Base-by-base conservation (phyloP, 2,113 vertebrate species). In the Menidia beryllina region DNA sequence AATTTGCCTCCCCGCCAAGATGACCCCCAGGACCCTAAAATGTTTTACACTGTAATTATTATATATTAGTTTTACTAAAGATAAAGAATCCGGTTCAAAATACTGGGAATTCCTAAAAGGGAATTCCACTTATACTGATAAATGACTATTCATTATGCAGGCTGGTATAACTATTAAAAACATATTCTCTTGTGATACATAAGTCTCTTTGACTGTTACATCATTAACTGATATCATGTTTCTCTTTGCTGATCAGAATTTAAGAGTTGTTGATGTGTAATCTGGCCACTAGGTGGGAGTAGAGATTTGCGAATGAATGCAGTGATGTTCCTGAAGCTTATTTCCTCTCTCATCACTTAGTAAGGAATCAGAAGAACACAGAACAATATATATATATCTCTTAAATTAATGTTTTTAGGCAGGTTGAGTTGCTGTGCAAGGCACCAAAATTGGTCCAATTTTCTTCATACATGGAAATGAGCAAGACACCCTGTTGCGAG, bases 281-380 rank as follows among this genome's bases (percentile, higher is more conserved):
- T 47, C 8, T 0, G 4, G 38, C 86, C 82, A 83, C 62, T 72
- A 81, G 84, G 47, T 19, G 3, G 77, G 69, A 86, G 81, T 69
- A 88, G 36, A 79, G 71, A 41, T 66, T 53, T 57, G 72, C 17
- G 53, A 71, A 55, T 78, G 1, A 55, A 38, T 47, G 39, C 24
- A 25, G 17, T 34, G 3, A 61, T 6, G 15, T 20, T 53, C 24
- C 17, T 21, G 2, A 36, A 19, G n/a, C 3, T 0, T 62, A 23
- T 20, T 2, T 49, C 49, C 61, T 45, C 19, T 45, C 17, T 19
- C 1, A 45, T 14, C 41, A n/a, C 2, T 45, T 19, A 45, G n/a
- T n/a, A 45, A 45, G 41, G 17, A 45, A 19, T n/a, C n/a, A 19
- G 17, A n/a, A 45, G 17, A 34, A 45, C 19, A 7, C 41, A n/a